Conservation (phyloP, 2,797 vertebrate genomes). For the Crocodylus rhombifer region DNA sequence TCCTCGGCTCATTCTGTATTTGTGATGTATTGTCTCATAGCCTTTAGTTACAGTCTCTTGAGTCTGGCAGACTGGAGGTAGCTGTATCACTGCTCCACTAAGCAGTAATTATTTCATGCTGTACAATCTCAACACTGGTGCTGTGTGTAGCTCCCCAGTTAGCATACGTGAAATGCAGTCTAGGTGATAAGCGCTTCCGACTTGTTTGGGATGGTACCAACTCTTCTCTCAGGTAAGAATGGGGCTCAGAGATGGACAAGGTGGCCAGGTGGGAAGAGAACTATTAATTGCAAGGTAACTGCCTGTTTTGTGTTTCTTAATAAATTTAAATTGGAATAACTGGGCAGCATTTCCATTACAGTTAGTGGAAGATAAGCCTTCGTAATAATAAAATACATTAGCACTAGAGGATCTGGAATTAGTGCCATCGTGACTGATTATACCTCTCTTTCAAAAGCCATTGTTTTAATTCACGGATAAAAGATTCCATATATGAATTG, state of each 20-base stretch:
- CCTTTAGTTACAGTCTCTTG: slow-evolving; percentile 24
- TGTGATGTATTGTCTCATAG: slow-evolving; percentile 35
- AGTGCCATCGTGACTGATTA: slow-evolving; percentile 21
- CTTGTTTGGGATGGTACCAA: not conserved
- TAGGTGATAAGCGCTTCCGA: not conserved
- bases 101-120: slow-evolving; percentile 2
- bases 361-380: not conserved
- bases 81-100: slow-evolving; percentile 18
- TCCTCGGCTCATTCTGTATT: slow-evolving; percentile 11
- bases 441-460: slow-evolving; percentile 22
- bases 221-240: not conserved
- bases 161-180: not conserved
- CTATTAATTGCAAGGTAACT: not conserved
- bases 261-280: not conserved
- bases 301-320: not conserved
- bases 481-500: not conserved
- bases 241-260: not conserved
- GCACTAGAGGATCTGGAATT: slow-evolving; percentile 25
- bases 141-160: not conserved
- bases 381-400: not conserved
- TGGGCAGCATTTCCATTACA: not conserved
- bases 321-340: not conserved
- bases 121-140: not conserved
- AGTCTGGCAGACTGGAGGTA: not conserved
- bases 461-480: slow-evolving; percentile 6